Evolutionary conservation across 1,140 invertebrate genomes (phyloP).

Genomic region (Phthorimaea operculella): DNA sequence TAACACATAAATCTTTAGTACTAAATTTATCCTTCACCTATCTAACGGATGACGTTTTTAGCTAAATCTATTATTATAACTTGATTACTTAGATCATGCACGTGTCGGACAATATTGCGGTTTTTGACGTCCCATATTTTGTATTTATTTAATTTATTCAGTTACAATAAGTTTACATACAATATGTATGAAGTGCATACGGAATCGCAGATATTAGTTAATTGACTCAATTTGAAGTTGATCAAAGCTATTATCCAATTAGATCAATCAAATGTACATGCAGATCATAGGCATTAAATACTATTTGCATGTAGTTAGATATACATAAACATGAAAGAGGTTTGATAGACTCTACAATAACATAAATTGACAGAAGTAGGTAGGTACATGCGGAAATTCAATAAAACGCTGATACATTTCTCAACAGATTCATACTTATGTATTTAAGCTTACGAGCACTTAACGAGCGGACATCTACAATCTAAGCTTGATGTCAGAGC

Average conservation of each 20-base stretch:
- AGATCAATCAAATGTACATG: background rate
- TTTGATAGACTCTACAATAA: background rate
- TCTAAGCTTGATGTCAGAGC: no score
- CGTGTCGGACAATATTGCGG: no score
- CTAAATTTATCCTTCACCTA: no score
- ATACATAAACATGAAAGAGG: background rate
- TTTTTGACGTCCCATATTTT: no score
- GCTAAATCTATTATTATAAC: no score
- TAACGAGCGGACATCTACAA: slow-evolving; percentile 36
- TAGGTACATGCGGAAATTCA: slow-evolving; percentile 11
- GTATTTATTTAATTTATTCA: no score
- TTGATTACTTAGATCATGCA: no score
- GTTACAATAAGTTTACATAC: no score
- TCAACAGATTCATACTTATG: slow-evolving; percentile 3
- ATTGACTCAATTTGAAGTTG: background rate
- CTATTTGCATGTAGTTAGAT: background rate
- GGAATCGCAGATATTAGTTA: background rate
- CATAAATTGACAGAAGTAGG: no score
- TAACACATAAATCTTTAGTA: no score
- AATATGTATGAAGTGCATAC: no score
- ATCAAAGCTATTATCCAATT: background rate
- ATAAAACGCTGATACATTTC: slow-evolving; percentile 8
- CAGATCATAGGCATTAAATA: background rate
- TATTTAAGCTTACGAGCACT: slow-evolving; percentile 29
- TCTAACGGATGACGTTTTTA: no score